Base-by-base conservation (phyloP, 2,797 vertebrate genomes). In the Gastrophryne carolinensis region DNA sequence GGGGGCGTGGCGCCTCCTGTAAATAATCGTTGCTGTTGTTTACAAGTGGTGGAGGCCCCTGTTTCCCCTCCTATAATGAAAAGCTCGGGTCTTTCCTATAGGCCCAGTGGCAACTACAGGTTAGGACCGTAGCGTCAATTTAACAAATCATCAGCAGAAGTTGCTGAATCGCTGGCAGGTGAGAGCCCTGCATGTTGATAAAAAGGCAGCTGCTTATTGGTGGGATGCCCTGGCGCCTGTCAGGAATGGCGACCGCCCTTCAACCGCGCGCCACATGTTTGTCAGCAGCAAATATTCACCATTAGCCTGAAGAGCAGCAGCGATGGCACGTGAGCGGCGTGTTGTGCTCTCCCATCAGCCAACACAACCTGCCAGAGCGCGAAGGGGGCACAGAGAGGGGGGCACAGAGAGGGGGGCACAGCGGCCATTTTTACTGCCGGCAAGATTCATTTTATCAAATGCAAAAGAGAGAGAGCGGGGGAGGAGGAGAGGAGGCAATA, bases 391-490 rank as follows among this genome's bases (percentile, higher is more conserved):
- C 41, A 27, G 58, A 32, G 29, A 30, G 41, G 41, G 27, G 52
- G 67, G 54, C 39, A 34, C 5, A 11, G 12, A 39, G 50, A 57
- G 30, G 61, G 65, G 17, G 39, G 39, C 15, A 15, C 15, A 66
- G 67, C 60, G 60, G 63, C 53, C 72, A 75, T 66, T 75, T 74
- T 52, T 52, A 75, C 73, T 60, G 73, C 73, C 61, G 73, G 54
- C 41, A 37, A 75, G 39, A 67, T 74, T 74, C 63, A 67, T 74
- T 68, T 60, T 56, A 19, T 37, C 9, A 64, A 61, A 67, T 68
- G 72, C 64, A 60, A 60, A 64, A 64, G 60, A 72, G 47, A 32
- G 53, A 67, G 41, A 19, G 34, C 35, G 41, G 65, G 32, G 23
- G 63, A 49, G 29, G 72, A 49, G 57, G 44, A 57, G 61, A 41